Evolutionary conservation across 2,797 vertebrate species (phyloP).

Genomic region (Arctocebus calabarensis): DNA sequence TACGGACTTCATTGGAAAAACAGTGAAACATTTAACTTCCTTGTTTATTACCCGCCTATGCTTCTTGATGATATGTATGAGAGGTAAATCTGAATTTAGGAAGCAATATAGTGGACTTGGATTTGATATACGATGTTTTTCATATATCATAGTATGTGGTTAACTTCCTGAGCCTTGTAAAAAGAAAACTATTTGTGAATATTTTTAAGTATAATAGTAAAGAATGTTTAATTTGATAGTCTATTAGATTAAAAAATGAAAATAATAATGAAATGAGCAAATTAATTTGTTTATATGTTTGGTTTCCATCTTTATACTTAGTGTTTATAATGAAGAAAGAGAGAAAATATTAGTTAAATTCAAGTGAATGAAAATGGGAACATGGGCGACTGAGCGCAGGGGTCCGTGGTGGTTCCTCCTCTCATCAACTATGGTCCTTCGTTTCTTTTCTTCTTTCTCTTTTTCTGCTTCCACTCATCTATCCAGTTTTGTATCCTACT

Average conservation of each 20-base stretch:
- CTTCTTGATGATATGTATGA: neutral
- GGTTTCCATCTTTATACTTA: neutral
- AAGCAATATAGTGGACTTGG: neutral
- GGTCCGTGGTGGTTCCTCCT: too few species aligned
- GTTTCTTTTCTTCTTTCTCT: neutral
- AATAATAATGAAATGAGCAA: constrained; percentile 16
- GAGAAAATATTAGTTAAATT: neutral
- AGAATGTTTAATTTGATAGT: neutral
- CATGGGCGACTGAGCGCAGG: neutral
- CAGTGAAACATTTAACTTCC: neutral
- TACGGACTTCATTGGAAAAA: constrained; percentile 14
- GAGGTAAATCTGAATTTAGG: constrained; percentile 27
- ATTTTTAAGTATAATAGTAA: neutral
- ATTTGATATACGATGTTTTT: constrained; percentile 18
- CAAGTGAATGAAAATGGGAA: neutral
- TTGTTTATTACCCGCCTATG: constrained; percentile 2
- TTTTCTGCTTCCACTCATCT: neutral
- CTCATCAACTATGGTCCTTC: neutral
- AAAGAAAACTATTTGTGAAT: neutral
- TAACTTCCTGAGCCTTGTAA: neutral
- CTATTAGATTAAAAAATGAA: neutral
- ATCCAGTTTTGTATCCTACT: neutral
- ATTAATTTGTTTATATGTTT: neutral
- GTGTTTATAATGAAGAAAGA: neutral
- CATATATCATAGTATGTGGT: neutral